Percentiles rank a stretch among this genome's conserved stretches.
phyloP scores from a whole-genome alignment of 2,113 vertebrate genomes.

The Corynorhinus townsendii region DNA sequence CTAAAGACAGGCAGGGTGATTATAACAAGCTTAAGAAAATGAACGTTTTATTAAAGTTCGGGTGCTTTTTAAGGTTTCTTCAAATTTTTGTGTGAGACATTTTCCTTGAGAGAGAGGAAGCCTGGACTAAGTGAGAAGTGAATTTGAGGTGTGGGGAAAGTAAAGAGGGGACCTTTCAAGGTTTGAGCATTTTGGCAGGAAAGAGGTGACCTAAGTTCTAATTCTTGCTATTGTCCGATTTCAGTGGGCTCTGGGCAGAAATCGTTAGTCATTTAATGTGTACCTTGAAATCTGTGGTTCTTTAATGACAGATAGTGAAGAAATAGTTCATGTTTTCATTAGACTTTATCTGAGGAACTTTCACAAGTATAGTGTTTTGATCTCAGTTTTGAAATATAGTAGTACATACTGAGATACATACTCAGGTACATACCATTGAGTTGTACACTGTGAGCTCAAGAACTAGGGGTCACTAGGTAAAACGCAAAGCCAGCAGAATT shows the following conservation, averaged over 20 bases:
- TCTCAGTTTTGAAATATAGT: slow-evolving; percentile 16
- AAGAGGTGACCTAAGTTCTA: background rate
- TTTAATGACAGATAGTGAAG: background rate
- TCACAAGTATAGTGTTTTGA: background rate
- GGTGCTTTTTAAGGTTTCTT: background rate
- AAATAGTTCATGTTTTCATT: slow-evolving; percentile 22
- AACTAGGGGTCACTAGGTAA: background rate
- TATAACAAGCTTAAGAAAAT: background rate
- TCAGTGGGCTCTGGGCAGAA: background rate
- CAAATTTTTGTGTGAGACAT: background rate
- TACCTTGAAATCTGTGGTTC: background rate
- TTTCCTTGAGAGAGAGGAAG: background rate
- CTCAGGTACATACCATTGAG: background rate
- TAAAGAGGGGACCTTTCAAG: background rate
- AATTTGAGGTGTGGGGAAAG: background rate
- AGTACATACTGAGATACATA: background rate
- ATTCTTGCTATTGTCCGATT: background rate
- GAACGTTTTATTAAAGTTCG: background rate
- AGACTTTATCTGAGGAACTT: background rate
- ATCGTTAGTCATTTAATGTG: background rate
- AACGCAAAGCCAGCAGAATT: background rate
- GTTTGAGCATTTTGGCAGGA: background rate
- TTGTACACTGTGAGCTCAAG: background rate
- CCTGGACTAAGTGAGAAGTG: background rate
- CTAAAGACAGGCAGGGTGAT: background rate